Base-by-base conservation (phyloP, 2,797 vertebrate species). In the Sarcophilus harrisii region DNA sequence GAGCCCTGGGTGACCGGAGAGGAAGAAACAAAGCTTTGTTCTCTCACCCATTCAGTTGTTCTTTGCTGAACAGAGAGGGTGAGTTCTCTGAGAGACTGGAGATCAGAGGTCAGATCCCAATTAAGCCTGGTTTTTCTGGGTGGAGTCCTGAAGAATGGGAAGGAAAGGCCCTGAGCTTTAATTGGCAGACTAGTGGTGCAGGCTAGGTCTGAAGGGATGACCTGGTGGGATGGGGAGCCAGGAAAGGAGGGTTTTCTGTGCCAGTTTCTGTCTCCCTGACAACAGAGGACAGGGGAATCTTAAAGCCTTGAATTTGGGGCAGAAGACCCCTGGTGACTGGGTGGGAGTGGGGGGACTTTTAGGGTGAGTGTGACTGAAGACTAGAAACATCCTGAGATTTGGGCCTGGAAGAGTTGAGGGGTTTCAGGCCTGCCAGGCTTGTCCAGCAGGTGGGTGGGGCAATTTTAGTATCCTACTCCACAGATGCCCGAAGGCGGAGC, bases 1-100 rank as follows among this genome's bases (percentile, higher is more conserved):
- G 45, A 55, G 2, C 92, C 9, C 52, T 91, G 59, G 91, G 66
- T 66, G 66, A 38, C 18, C 0, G 2, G n/a, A 21, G 32, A 73
- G 73, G 32, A 92, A 0, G 1, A 55, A 58, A 91, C 21, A n/a
- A 49, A 89, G 73, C 93, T 8, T 1, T 91, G 38, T 45, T 62
- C 90, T 90, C 58, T 0, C 58, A 27, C 21, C 87, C 57, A 96
- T 97, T 96, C 96, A 57, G 54, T 93, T 96, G 94, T 91, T 91
- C 91, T 95, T 58, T 5, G 57, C 21, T 32, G 81, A 13, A 27
- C 92, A 59, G 92, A 93, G 54, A 57, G 45, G 28, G 45, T 93
- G 57, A 55, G 60, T 58, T 93, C 58, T n/a, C 30, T 66, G 60
- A 59, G 30, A 92, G 89, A 16, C 93, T 45, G 14, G 59, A 29